Evolutionary conservation across 2,113 vertebrate species (phyloP).

Genomic region (Peromyscus polionotus): DNA sequence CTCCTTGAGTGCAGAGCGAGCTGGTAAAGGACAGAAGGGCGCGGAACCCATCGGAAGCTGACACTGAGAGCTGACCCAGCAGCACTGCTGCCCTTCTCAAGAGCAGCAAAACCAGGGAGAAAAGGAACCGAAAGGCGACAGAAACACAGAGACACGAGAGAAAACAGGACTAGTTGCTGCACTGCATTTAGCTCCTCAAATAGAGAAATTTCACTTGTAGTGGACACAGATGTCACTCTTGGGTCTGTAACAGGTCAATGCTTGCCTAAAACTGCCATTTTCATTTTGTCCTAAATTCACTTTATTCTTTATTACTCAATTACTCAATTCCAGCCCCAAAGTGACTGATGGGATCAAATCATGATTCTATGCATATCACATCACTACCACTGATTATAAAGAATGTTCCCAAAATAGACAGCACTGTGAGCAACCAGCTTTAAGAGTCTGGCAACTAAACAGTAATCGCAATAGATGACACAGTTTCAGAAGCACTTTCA

Average conservation of each 20-base stretch:
- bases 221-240: conserved; percentile 8
- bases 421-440: neutral
- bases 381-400: neutral
- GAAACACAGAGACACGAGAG: neutral
- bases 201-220: neutral
- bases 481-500: neutral
- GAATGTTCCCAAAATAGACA: neutral
- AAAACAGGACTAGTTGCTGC: neutral
- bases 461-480: neutral
- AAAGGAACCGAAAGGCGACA: neutral
- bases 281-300: conserved; percentile 11
- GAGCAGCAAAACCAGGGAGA: neutral
- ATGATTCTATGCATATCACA: neutral
- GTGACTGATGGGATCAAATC: neutral
- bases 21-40: neutral
- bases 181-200: neutral
- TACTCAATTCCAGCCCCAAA: conserved; percentile 44
- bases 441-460: neutral
- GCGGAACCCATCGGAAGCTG: neutral
- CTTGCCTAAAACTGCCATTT: neutral
- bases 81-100: conserved; percentile 16
- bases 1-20: neutral
- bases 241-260: neutral
- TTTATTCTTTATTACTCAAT: conserved; percentile 40
- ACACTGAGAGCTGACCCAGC: neutral